These are phyloP conservation scores for Sinocyclocheilus anophthalmus DNA, from an alignment of 2,113 vertebrate species.

Conservation along the genomic window DNA sequence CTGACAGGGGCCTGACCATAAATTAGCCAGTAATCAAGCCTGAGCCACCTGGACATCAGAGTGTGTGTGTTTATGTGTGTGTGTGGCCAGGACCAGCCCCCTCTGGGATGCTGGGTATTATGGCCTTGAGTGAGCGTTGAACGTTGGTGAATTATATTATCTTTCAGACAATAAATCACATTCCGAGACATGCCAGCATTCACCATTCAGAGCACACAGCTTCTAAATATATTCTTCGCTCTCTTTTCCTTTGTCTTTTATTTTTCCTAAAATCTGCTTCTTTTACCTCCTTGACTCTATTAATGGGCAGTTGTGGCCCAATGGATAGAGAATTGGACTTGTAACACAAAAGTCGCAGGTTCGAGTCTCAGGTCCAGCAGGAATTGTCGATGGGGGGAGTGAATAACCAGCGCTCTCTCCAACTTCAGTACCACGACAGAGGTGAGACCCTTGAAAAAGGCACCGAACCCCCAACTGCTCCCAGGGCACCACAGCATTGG, in stretches of 20 bases:
- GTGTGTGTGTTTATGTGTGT: slow-evolving; percentile 45
- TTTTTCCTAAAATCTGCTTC: neutral
- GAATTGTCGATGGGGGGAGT: too few relatives aligned
- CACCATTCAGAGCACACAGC: slow-evolving; percentile 13
- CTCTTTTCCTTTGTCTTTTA: neutral
- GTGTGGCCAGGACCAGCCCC: slow-evolving; percentile 10
- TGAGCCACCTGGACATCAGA: too few relatives aligned
- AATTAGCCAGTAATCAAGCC: slow-evolving; percentile 63
- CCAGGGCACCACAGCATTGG: too few relatives aligned
- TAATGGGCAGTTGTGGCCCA: too few relatives aligned
- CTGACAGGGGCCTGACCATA: slow-evolving; percentile 59
- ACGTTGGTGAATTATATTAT: slow-evolving; percentile 55
- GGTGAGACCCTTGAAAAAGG: too few relatives aligned
- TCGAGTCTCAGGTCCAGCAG: too few relatives aligned
- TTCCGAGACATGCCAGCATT: slow-evolving; percentile 17
- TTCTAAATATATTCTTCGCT: slow-evolving; percentile 9
- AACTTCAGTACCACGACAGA: too few relatives aligned
- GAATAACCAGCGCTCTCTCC: too few relatives aligned
- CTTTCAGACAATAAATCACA: slow-evolving; percentile 55
- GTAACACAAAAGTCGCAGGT: too few relatives aligned
- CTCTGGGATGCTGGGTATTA: slow-evolving; percentile 38
- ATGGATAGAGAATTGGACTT: too few relatives aligned
- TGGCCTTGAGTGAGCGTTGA: slow-evolving; percentile 60
- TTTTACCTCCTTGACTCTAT: neutral
- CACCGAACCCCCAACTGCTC: too few relatives aligned